Percentiles rank a stretch among this genome's conserved stretches.
phyloP scores from a whole-genome alignment of 2,888 invertebrate genomes.

The Caenorhabditis virilis region DNA sequence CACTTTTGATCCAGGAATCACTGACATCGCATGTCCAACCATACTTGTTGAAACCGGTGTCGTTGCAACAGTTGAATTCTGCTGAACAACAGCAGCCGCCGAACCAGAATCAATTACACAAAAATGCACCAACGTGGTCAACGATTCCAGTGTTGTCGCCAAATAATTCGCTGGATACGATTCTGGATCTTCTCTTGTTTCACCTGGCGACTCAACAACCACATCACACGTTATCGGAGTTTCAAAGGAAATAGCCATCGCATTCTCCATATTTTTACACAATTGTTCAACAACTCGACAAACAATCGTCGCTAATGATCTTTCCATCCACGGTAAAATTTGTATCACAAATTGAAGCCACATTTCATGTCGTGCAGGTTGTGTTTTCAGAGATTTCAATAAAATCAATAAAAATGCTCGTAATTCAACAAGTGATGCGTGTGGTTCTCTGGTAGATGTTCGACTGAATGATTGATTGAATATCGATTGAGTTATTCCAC shows the following conservation, averaged over 20 bases:
- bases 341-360: conserved; percentile 83
- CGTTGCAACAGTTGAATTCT: neutral
- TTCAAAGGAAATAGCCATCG: conserved; percentile 37
- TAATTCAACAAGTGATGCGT: conserved; percentile 74
- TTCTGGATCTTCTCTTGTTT: conserved; percentile 24
- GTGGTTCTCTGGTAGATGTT: conserved; percentile 57
- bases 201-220: conserved; percentile 19
- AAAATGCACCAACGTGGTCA: conserved; percentile 67
- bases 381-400: conserved; percentile 77
- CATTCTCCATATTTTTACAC: conserved; percentile 79
- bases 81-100: too few species aligned
- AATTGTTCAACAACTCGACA: conserved; percentile 81
- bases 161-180: conserved; percentile 63
- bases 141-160: conserved; percentile 58
- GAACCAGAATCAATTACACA: conserved; percentile 58
- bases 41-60: conserved; percentile 27
- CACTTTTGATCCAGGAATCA: conserved; percentile 61
- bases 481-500: conserved; percentile 35
- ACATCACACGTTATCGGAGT: conserved; percentile 22
- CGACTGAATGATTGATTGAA: conserved; percentile 43
- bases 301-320: conserved; percentile 79
- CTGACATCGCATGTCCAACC: conserved; percentile 56
- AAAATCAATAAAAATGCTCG: conserved; percentile 83
- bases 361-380: conserved; percentile 75
- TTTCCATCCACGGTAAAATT: conserved; percentile 79